Evolutionary conservation across 2,113 vertebrate species (phyloP), one percentile per base, ranked within the genome.

Genomic region (Peromyscus leucopus): DNA sequence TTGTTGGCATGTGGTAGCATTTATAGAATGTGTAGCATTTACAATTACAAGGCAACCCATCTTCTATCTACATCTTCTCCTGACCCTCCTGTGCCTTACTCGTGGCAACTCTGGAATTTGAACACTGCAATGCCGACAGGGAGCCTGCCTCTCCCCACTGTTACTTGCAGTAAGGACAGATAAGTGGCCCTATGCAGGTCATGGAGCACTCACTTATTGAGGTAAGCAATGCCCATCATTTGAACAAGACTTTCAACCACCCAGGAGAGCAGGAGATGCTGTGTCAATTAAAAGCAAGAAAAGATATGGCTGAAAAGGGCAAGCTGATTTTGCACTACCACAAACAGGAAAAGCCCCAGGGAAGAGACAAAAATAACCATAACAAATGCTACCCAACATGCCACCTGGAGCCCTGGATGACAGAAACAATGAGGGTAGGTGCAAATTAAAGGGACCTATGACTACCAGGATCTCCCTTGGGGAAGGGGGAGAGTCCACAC

Each of bases 211-310:
- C 39, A 69, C 24, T 28, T 11, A 88, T 39, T 57, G 48, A 46
- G n/a, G 39, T 48, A 90, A 78, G n/a, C 24, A 61, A 39, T 90
- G 17, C 16, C 4, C 19, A 69, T 76, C 36, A 12, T 46, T 61
- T 59, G 9, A 22, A 69, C 48, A 82, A 36, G 51, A n/a, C 24
- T 91, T 93, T 89, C 39, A 39, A 65, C 16, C 28, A 91, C 7
- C 10, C 17, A 76, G 22, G 17, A 87, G 17, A 80, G 65, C 28
- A 88, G 61, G 57, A 36, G 31, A 65, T 12, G 42, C 82, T 39
- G 42, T 57, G 51, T 7, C 76, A 26, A 85, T 79, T 42, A 94
- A 84, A 94, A 31, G 8, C n/a, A 96, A 85, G 21, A 84, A 79
- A 74, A 24, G 16, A 46, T 36, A 84, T 12, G 9, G 13, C 39